Evolutionary conservation across 2,888 invertebrate genomes (phyloP).

Genomic region (Catonia carolina): DNA sequence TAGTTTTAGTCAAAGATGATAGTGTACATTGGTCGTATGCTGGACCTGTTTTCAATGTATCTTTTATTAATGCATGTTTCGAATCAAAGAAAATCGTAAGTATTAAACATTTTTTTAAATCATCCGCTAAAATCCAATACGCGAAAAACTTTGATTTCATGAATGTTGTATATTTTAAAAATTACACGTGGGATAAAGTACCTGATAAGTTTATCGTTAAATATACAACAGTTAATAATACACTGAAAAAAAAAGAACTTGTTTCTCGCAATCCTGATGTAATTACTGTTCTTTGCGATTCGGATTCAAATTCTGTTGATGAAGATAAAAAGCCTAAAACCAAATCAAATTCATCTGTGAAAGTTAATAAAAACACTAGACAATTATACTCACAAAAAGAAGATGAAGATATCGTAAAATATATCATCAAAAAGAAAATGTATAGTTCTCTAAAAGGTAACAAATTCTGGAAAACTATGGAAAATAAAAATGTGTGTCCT

Average conservation of each 20-base stretch:
- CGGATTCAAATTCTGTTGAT: not conserved
- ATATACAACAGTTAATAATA: not conserved
- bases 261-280: not conserved
- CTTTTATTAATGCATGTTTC: not conserved
- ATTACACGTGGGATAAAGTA: not conserved
- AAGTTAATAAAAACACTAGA: not conserved
- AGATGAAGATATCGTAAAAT: conserved; percentile 1
- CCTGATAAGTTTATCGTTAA: not conserved
- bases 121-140: not conserved
- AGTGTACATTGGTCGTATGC: not conserved
- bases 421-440: not conserved
- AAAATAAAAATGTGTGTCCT: not conserved
- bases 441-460: not conserved
- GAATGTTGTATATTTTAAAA: conserved; percentile 2
- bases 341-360: not conserved
- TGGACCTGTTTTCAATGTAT: not conserved
- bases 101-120: not conserved
- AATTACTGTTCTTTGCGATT: not conserved
- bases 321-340: not conserved
- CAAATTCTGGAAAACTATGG: conserved; percentile 1
- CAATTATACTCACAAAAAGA: not conserved
- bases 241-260: not conserved
- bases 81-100: not conserved
- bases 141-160: conserved; percentile 5
- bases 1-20: not conserved